phyloP scores from a whole-genome alignment of 2,113 vertebrate species.

The Lagopus leucura region DNA sequence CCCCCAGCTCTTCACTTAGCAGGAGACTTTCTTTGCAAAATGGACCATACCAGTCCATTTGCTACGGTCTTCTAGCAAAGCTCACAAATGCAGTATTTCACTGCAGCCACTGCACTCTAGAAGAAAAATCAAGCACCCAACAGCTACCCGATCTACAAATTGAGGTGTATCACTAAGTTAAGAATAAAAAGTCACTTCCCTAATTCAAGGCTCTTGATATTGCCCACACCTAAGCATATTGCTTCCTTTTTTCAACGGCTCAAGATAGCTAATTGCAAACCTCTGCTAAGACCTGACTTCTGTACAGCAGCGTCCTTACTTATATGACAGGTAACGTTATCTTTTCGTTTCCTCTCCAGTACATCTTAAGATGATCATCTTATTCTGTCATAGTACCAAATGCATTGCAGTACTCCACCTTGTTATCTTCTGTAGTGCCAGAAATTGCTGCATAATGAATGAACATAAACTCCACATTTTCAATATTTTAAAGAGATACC shows the following conservation, averaged over 20 bases:
- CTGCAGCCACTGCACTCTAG: neutral
- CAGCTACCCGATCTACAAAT: neutral
- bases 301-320: constrained; percentile 4
- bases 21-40: neutral
- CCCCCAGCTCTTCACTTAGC: neutral
- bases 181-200: neutral
- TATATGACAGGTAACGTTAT: neutral
- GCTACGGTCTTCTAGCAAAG: neutral
- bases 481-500: neutral
- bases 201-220: neutral
- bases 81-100: neutral
- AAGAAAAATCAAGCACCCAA: neutral
- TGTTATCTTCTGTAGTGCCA: neutral
- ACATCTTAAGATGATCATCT: constrained; percentile 47
- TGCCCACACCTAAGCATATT: neutral
- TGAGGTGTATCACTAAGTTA: neutral
- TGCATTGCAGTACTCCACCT: constrained; percentile 22
- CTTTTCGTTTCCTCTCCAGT: constrained; percentile 44
- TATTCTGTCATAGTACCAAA: constrained; percentile 21
- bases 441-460: constrained; percentile 20
- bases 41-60: neutral
- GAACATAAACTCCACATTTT: neutral
- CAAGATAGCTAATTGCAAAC: neutral
- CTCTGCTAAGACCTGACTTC: neutral
- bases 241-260: neutral